Conservation (phyloP, 1,140 invertebrate genomes). For the Psix sp. region DNA sequence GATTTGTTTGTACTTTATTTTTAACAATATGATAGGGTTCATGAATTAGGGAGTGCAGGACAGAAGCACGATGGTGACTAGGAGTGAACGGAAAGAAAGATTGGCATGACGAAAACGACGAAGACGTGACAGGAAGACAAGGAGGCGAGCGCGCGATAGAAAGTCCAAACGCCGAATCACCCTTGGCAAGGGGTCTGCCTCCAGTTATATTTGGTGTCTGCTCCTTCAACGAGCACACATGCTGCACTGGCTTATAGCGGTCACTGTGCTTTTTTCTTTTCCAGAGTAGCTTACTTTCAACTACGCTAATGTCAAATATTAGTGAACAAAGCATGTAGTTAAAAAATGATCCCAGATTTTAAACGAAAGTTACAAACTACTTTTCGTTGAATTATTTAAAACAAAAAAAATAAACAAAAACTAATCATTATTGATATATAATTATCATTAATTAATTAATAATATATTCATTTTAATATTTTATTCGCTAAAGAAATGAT, state of each 20-base stretch:
- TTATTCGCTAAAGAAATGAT: too few species aligned
- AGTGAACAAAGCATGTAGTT: too few species aligned
- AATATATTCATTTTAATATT: too few species aligned
- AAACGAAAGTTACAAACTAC: too few species aligned
- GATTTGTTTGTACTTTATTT: conserved; percentile 54
- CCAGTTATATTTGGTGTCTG: conserved; percentile 74
- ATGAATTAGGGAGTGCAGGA: conserved; percentile 53
- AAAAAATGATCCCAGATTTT: too few species aligned
- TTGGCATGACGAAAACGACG: conserved; percentile 37
- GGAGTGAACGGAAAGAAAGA: conserved; percentile 28
- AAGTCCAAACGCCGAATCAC: conserved; percentile 70
- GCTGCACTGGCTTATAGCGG: conserved; percentile 52
- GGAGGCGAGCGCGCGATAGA: conserved; percentile 48
- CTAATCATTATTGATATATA: too few species aligned
- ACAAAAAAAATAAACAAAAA: too few species aligned
- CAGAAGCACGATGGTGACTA: conserved; percentile 37
- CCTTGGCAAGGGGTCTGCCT: conserved; percentile 74
- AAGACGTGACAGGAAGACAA: conserved; percentile 50
- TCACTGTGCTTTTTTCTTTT: conserved; percentile 59
- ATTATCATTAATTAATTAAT: too few species aligned
- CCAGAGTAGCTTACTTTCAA: too few species aligned
- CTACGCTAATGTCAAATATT: too few species aligned
- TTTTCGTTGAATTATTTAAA: too few species aligned
- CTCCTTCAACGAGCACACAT: conserved; percentile 60
- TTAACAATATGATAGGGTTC: conserved; percentile 62